Percentiles rank a stretch among this genome's conserved stretches.
phyloP scores from a whole-genome alignment of 2,113 vertebrate species.

The Chloropsis hardwickii region DNA sequence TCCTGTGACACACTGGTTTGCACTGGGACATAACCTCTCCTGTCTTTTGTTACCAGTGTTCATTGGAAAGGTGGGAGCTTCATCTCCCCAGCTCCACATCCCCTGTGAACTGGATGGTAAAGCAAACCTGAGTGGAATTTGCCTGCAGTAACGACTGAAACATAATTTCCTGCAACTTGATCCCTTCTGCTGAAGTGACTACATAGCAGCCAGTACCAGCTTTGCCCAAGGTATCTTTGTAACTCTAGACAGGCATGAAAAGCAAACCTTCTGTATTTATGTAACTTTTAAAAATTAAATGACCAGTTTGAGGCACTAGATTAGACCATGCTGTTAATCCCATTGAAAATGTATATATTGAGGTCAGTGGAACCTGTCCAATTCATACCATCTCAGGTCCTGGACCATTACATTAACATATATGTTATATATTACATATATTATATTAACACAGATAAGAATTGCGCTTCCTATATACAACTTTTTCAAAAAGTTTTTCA shows the following conservation, averaged over 20 bases:
- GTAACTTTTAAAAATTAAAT: not conserved
- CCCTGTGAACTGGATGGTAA: not conserved
- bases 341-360: not conserved
- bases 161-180: not conserved
- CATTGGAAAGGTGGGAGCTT: not conserved
- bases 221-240: not conserved
- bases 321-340: not conserved
- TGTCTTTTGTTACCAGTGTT: not conserved
- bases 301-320: not conserved
- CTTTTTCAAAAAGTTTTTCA: not conserved
- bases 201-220: not conserved
- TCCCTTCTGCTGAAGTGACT: not conserved
- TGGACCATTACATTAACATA: not conserved
- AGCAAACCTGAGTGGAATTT: not conserved
- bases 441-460: not conserved
- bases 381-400: not conserved
- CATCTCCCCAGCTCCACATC: not conserved
- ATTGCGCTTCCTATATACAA: not conserved
- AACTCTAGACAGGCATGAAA: not conserved
- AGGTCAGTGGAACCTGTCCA: not conserved
- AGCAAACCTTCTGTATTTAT: not conserved
- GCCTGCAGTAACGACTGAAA: not conserved
- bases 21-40: not conserved
- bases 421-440: too few species aligned
- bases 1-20: not conserved